Base-by-base conservation (phyloP, 2,113 vertebrate species). In the Centropus bengalensis region DNA sequence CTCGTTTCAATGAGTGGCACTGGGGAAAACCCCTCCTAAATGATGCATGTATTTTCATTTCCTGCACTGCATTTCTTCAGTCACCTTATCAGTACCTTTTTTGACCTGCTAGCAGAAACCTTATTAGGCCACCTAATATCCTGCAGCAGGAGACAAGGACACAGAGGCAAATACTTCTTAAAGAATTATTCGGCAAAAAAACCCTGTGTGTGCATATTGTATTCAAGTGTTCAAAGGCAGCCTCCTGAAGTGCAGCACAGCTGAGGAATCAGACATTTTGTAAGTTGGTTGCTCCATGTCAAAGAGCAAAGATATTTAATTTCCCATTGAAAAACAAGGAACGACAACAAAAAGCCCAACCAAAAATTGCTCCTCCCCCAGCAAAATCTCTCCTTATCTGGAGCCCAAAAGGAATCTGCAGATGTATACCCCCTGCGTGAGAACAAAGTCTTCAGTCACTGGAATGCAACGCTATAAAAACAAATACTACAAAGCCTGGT, bases 381-480 rank as follows among this genome's bases (percentile, higher is more conserved):
- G 59, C 44, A 80, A 92, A 91, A 91, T 15, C 40, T 74, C 77
- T 82, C 88, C 85, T 95, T 80, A 82, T 80, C 91, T 66, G 8
- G 33, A 95, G 89, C 79, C 38, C 51, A 44, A 59, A 91, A 94
- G 77, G 86, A 94, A 94, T 95, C 91, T 96, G 94, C 94, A 96
- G 95, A 96, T 97, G 87, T 76, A 38, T 92, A 79, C 88, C 94
- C 66, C 95, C 91, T 94, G 91, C 56, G 0, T 95, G 93, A 97
- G 97, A 98, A 97, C 97, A 96, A 97, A 97, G 96, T 96, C 96
- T 96, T 86, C 79, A 89, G 92, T 96, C 95, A 88, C 86, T 97
- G 97, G 96, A 97, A 98, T 97, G 96, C 96, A 97, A 97, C 93
- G 94, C 97, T 98, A 92, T 96, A 95, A 97, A 98, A 98, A 98